Evolutionary conservation across 2,797 vertebrate genomes (phyloP).

Genomic region (Sylvilagus floridanus): DNA sequence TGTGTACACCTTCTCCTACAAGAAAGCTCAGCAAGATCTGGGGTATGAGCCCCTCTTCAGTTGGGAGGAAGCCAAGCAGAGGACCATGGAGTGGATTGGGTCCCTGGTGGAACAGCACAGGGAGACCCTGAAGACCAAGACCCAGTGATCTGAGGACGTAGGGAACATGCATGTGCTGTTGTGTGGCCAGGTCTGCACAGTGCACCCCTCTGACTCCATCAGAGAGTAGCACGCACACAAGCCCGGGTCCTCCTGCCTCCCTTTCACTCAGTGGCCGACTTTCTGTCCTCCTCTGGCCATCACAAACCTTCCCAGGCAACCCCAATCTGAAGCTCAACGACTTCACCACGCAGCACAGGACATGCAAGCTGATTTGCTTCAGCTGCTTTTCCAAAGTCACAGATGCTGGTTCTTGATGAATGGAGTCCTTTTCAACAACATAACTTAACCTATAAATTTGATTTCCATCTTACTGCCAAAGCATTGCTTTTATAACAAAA

Average conservation of each 20-base stretch:
- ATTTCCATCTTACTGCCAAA: neutral
- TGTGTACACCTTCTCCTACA: constrained; percentile 93
- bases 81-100: constrained; percentile 92
- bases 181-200: no score
- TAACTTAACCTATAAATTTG: neutral
- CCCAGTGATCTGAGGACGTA: neutral
- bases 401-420: neutral
- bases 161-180: fast-evolving
- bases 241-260: neutral
- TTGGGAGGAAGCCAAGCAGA: constrained; percentile 92
- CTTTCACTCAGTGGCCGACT: neutral
- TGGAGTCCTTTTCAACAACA: neutral
- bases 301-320: neutral
- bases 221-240: neutral
- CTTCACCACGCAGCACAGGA: no score
- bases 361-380: neutral
- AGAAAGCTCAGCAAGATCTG: constrained; percentile 91
- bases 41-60: constrained; percentile 92
- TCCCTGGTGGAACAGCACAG: constrained; percentile 88
- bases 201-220: neutral
- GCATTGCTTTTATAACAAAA: neutral
- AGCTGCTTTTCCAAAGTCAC: neutral
- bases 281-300: neutral
- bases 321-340: neutral
- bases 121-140: constrained; percentile 81